Evolutionary conservation across 2,888 invertebrate species (phyloP), one percentile per base, ranked within the genome.

Genomic region (Branchipolynoe longqiensis): DNA sequence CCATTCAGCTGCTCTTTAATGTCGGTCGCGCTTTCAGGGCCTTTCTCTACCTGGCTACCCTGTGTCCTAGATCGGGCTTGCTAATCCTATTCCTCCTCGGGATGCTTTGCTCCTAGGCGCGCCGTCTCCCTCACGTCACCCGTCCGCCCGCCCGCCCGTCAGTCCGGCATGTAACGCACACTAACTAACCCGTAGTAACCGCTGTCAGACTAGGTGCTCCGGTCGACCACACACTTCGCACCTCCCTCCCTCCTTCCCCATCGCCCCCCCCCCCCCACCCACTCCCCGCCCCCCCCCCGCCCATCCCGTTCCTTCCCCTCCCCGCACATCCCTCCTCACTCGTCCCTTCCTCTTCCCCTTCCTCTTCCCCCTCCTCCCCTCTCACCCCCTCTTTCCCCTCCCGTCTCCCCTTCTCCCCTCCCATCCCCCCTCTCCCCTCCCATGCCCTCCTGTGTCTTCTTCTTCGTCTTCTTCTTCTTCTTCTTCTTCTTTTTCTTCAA

Each of bases 201-300:
- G n/a, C n/a, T n/a, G n/a, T n/a, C n/a, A n/a, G n/a, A n/a, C n/a
- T n/a, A n/a, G n/a, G n/a, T n/a, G n/a, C n/a, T n/a, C n/a, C n/a
- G 62, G 62, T 62, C 28, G 62, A 62, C 62, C 0, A 31, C 62
- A 3, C 62, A n/a, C n/a, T n/a, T n/a, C n/a, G n/a, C 62, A 31
- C 28, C 62, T n/a, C 62, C 59, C 62, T 62, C 56, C 56, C 25
- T n/a, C 56, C 56, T 25, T 14, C 22, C 62, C 62, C 18, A 12
- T 31, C 62, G 1, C 62, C 62, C 1, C 25, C 28, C 28, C 28
- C 22, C 25, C 62, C 28, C 62, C 62, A 25, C 25, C 4, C 25
- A 25, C 8, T 8, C 69, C 4, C 69, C 69, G 36, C 38, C 6
- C 22, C 69, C 69, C 69, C 6, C 69, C 31, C 69, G 33, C 69